A percentile compares a stretch with the other conserved stretches of the same genome.
phyloP scores from a whole-genome alignment of 2,888 invertebrate species.

The Myopa tessellatipennis region DNA sequence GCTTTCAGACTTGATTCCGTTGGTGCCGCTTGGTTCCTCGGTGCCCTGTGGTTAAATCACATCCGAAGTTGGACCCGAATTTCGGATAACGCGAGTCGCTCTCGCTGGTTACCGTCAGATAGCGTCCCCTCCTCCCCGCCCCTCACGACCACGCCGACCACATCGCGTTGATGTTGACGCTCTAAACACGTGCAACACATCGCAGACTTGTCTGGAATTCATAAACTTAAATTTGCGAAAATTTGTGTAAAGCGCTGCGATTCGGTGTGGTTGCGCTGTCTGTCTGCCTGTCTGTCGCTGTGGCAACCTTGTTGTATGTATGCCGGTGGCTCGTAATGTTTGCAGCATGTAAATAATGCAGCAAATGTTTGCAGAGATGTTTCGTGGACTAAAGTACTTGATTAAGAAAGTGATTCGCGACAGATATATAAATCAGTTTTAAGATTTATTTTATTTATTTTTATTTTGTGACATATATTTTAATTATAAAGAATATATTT shows the following conservation, averaged over 20 bases:
- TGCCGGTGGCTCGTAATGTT: not conserved
- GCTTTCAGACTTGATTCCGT: not conserved
- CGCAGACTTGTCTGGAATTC: slow-evolving; percentile 29
- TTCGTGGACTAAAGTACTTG: not conserved
- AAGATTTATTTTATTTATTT: no score
- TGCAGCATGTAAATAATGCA: slow-evolving; percentile 16
- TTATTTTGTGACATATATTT: no score
- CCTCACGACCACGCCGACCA: not conserved
- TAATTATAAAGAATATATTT: no score
- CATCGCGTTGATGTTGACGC: not conserved
- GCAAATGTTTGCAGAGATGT: not conserved
- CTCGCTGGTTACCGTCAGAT: not conserved
- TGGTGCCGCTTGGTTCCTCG: not conserved
- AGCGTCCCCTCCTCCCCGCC: not conserved
- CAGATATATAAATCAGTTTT: no score
- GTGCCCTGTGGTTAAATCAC: slow-evolving; percentile 29
- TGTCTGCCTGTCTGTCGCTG: not conserved
- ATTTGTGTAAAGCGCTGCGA: slow-evolving; percentile 16
- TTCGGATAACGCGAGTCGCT: slow-evolving; percentile 18
- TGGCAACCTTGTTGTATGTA: not conserved
- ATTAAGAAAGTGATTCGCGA: not conserved
- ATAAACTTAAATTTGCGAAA: slow-evolving; percentile 30
- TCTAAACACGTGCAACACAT: not conserved
- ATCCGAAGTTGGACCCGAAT: slow-evolving; percentile 25
- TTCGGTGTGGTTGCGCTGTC: not conserved